Conservation (phyloP, 2,888 invertebrate genomes). For the Melanargia galathea region DNA sequence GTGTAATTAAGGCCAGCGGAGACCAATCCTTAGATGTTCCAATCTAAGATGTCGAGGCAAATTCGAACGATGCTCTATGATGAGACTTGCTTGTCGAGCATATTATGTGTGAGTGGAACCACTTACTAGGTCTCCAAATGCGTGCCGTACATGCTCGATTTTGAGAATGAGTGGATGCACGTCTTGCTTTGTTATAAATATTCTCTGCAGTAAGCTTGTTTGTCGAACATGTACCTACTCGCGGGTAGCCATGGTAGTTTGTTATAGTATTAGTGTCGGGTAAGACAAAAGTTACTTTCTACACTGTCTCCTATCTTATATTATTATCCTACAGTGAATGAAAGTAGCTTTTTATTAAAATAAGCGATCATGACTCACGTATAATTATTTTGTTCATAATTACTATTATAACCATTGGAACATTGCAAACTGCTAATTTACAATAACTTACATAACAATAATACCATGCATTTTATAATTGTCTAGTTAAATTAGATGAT, state of each 20-base stretch:
- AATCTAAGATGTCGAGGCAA: not conserved
- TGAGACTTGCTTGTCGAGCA: too few relatives aligned
- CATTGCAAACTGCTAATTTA: slow-evolving; percentile 13
- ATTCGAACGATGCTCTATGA: not conserved
- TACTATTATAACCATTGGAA: not conserved
- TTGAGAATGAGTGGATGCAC: not conserved
- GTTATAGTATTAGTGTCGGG: not conserved
- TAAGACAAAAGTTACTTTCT: slow-evolving; percentile 15
- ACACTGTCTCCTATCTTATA: not conserved
- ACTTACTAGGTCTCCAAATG: too few relatives aligned
- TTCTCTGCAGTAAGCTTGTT: too few relatives aligned
- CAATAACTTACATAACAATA: not conserved
- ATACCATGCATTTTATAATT: slow-evolving; percentile 13
- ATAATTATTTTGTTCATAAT: not conserved
- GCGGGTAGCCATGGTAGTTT: not conserved
- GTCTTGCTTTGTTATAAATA: too few relatives aligned
- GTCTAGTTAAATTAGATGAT: not conserved
- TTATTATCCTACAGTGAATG: not conserved
- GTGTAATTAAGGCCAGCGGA: too few relatives aligned
- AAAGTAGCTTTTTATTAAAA: slow-evolving; percentile 17
- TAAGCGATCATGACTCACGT: slow-evolving; percentile 1
- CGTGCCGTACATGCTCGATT: too few relatives aligned
- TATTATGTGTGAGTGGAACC: too few relatives aligned
- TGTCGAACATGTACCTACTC: not conserved
- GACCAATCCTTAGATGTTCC: too few relatives aligned